phyloP scores from a whole-genome alignment of 2,113 vertebrate species.

The Paracanthobrama guichenoti region DNA sequence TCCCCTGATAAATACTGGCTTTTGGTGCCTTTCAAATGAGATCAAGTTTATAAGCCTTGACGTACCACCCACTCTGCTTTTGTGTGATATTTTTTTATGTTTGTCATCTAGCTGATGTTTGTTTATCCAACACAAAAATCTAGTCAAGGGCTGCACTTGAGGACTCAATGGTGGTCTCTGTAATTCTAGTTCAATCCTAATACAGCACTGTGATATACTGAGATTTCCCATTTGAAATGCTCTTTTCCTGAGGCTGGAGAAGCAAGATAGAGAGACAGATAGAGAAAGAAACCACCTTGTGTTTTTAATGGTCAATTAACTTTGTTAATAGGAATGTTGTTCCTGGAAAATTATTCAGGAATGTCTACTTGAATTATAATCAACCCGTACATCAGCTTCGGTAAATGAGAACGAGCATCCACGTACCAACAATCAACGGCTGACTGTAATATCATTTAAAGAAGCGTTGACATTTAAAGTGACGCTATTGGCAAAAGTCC shows the following conservation, averaged over 20 bases:
- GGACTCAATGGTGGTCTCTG: not conserved
- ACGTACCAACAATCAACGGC: not conserved
- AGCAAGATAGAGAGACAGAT: not conserved
- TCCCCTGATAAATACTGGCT: not conserved
- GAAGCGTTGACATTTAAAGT: not conserved
- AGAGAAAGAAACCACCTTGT: not conserved
- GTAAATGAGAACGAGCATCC: not conserved
- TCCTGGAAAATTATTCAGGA: not conserved
- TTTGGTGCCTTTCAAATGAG: not conserved
- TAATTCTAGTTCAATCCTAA: not conserved
- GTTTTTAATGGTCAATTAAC: slow-evolving; percentile 8
- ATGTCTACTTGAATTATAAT: not conserved
- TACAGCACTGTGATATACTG: not conserved
- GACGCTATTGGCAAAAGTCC: not conserved
- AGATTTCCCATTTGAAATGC: not conserved
- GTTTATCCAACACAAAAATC: not conserved
- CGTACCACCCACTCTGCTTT: not conserved
- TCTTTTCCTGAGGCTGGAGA: not conserved
- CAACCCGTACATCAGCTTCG: not conserved
- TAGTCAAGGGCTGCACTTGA: not conserved
- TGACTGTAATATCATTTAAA: not conserved
- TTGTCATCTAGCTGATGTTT: not conserved
- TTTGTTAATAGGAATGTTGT: not conserved
- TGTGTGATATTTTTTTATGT: not conserved
- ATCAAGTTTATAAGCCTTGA: not conserved